A percentile compares a stretch with the other conserved stretches of the same genome.
Evolutionary conservation across 2,888 invertebrate species (phyloP).

Genomic region (Aradus depressus): DNA sequence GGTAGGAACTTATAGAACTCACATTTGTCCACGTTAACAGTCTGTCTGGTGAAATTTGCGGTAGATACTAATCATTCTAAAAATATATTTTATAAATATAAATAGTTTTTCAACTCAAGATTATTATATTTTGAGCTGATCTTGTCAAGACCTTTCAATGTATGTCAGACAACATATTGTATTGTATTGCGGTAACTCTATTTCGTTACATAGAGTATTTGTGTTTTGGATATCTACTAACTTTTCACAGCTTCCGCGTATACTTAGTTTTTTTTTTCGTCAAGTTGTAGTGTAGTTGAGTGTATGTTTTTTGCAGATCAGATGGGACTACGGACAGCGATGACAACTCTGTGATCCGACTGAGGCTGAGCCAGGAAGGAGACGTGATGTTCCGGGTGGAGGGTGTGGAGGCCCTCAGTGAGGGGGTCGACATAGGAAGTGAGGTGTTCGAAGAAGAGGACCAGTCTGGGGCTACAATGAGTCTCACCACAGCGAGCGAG

Average conservation of each 20-base stretch:
- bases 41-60: not conserved
- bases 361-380: slow-evolving; percentile 26
- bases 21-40: not conserved
- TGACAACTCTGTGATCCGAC: slow-evolving; percentile 64
- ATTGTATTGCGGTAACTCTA: too few relatives aligned
- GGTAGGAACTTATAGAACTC: slow-evolving; percentile 33
- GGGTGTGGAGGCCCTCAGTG: slow-evolving; percentile 13
- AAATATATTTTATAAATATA: too few relatives aligned
- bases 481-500: slow-evolving; percentile 70
- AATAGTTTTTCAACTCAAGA: too few relatives aligned
- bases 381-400: slow-evolving; percentile 48
- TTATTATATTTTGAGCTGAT: too few relatives aligned
- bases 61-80: too few relatives aligned
- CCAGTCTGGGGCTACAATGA: slow-evolving; percentile 39
- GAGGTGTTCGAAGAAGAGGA: slow-evolving; percentile 61
- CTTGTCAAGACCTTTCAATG: too few relatives aligned
- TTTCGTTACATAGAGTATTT: too few relatives aligned
- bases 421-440: slow-evolving; percentile 60
- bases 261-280: not conserved
- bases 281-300: not conserved
- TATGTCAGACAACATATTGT: too few relatives aligned
- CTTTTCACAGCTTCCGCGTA: not conserved
- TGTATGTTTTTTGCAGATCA: slow-evolving; percentile 27
- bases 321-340: slow-evolving; percentile 83
- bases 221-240: too few relatives aligned